Evolutionary conservation across 2,888 invertebrate genomes (phyloP).

Genomic region (Conomelus anceps): DNA sequence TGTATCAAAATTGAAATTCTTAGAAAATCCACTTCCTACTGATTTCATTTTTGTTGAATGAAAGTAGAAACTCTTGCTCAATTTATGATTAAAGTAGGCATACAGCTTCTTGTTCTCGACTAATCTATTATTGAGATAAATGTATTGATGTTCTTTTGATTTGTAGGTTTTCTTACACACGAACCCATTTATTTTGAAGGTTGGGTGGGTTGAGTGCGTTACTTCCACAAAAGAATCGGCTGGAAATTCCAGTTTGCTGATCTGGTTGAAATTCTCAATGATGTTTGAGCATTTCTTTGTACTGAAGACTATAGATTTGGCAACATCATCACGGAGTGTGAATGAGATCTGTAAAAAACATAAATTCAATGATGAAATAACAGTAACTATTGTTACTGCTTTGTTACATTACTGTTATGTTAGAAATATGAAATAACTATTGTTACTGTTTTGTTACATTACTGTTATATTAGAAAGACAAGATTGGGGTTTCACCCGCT

Average conservation of each 20-base stretch:
- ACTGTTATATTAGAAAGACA: no score
- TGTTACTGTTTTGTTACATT: no score
- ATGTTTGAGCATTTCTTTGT: slow-evolving; percentile 47
- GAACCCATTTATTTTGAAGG: slow-evolving; percentile 51
- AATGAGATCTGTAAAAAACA: slow-evolving; percentile 47
- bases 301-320: slow-evolving; percentile 52
- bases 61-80: slow-evolving; percentile 37
- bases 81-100: slow-evolving; percentile 42
- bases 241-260: background rate
- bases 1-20: background rate
- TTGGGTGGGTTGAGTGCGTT: slow-evolving; percentile 18
- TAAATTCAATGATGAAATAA: no score
- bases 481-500: no score
- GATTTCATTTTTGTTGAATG: slow-evolving; percentile 8
- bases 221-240: background rate
- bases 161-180: slow-evolving; percentile 47
- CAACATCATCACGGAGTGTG: slow-evolving; percentile 59
- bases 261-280: slow-evolving; percentile 9
- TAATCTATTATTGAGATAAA: slow-evolving; percentile 59
- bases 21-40: background rate
- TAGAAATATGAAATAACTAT: no score
- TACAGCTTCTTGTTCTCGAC: slow-evolving; percentile 49
- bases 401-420: no score
- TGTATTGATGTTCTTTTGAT: slow-evolving; percentile 50
- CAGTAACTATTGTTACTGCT: no score